Base-by-base conservation (phyloP, 2,113 vertebrate species). In the Mastomys coucha region DNA sequence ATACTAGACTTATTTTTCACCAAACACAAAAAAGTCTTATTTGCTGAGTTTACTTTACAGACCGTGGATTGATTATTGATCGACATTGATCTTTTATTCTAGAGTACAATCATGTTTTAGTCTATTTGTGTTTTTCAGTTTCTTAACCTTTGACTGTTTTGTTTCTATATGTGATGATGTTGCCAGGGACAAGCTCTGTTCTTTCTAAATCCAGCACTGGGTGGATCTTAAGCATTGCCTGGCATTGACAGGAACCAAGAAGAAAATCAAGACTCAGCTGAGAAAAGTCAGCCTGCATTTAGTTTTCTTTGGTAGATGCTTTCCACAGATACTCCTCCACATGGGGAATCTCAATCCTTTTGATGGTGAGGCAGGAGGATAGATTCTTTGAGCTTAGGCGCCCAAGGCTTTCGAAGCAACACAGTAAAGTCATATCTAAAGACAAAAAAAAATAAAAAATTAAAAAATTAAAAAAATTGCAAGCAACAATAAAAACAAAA, bases 121-220 rank as follows among this genome's bases (percentile, higher is more conserved):
- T 78, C 26, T 94, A 36, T 53, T 93, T 14, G 7, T 76, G 20
- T 85, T 95, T 92, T 42, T 82, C 42, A 51, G 36, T 89, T 89
- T 93, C 20, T 75, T 58, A 93, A 88, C 2, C 0, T 91, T 92
- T 93, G 85, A 73, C 31, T 49, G 67, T 89, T 12, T 26, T 67
- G 13, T 65, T 84, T 85, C 80, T 76, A 2, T 63, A 75, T 12
- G 56, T 6, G 31, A 31, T 80, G 5, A 94, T 39, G 16, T 51
- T 69, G 63, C 33, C 19, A 36, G 24, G 81, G 4, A 16, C 36
- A 94, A 77, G n/a, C 9, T 45, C 51, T 87, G 39, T 0, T 84
- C 96, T 3, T 92, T 42, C 20, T 45, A 67, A 13, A 14, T 1
- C 51, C 80, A 22, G 14, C 78, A 14, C 81, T 56, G 42, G 13